Percentiles rank a stretch among this genome's conserved stretches.
phyloP scores from a whole-genome alignment of 2,113 vertebrate genomes.

The Eulemur rufifrons region DNA sequence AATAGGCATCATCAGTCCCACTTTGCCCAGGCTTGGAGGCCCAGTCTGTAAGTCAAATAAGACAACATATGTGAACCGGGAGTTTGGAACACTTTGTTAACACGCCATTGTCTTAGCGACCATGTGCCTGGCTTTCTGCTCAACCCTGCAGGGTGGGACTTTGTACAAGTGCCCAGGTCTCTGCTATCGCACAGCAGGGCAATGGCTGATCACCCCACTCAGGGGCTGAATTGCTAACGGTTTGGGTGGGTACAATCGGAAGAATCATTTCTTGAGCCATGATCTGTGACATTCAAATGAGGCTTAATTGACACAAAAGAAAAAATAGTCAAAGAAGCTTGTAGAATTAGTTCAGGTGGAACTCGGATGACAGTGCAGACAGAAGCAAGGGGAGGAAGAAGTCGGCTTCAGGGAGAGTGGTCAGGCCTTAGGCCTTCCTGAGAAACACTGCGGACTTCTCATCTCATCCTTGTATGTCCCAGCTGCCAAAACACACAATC shows the following conservation, averaged over 20 bases:
- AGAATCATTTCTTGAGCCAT: background rate
- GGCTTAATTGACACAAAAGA: background rate
- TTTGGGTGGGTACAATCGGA: background rate
- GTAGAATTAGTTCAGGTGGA: background rate
- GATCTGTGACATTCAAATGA: background rate
- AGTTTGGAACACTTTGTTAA: too few relatives aligned
- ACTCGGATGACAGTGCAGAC: too few relatives aligned
- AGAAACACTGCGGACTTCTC: background rate
- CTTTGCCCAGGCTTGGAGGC: background rate
- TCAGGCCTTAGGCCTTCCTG: background rate
- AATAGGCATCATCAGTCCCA: background rate
- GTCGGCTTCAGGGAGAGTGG: accelerated
- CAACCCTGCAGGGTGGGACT: background rate
- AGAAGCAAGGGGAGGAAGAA: too few relatives aligned
- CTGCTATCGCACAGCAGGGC: background rate
- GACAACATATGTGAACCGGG: accelerated
- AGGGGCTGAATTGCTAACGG: too few relatives aligned
- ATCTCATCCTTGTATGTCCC: background rate
- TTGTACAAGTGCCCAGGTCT: too few relatives aligned
- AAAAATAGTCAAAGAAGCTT: background rate
- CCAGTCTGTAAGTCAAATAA: background rate
- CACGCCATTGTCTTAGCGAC: accelerated
- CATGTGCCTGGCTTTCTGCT: background rate
- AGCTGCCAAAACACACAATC: background rate
- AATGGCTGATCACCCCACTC: background rate